Evolutionary conservation across 2,888 invertebrate genomes (phyloP), one percentile per base, ranked within the genome.

Genomic region (Hololepta plana): DNA sequence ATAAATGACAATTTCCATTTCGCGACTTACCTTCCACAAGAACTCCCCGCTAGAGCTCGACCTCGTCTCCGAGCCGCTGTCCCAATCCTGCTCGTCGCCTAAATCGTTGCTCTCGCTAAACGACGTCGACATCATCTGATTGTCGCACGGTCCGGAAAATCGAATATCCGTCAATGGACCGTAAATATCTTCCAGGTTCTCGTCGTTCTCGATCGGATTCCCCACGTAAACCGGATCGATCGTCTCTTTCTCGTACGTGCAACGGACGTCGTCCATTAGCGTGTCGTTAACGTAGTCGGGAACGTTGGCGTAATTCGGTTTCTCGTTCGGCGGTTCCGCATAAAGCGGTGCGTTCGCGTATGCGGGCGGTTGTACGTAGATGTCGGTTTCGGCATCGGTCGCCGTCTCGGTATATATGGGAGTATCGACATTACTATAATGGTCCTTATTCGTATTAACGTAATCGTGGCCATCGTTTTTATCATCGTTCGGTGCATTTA

Each of bases 1-100:
- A n/a, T n/a, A n/a, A n/a, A n/a, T n/a, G n/a, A n/a, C n/a, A n/a
- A n/a, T n/a, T n/a, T n/a, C n/a, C n/a, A n/a, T n/a, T n/a, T n/a
- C n/a, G n/a, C n/a, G 16, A 45, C 52, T 42, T 45, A 75, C 76
- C 69, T 74, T 75, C 76, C 77, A 79, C 32, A 77, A 71, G 44
- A 79, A 79, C 50, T 79, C 77, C 6, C 76, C 75, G 33, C 76
- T 77, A 4, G 74, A 75, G 4, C 70, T 70, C 15, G 75, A 76
- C 34, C 68, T 66, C n/a, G 65, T 65, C 33, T 64, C 74, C 5
- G 64, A 65, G 38, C 69, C 71, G 50, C 70, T 72, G 44, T 74
- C 74, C 72, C 74, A 76, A 40, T 73, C 75, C 39, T 70, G 59
- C 20, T 64, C 62, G 29, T 60, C 60, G 13, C 49, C 53, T 19